A percentile compares a stretch with the other conserved stretches of the same genome.
These are phyloP conservation scores for Alces alces DNA, from an alignment of 2,113 vertebrate genomes.

Conservation along the genomic window DNA sequence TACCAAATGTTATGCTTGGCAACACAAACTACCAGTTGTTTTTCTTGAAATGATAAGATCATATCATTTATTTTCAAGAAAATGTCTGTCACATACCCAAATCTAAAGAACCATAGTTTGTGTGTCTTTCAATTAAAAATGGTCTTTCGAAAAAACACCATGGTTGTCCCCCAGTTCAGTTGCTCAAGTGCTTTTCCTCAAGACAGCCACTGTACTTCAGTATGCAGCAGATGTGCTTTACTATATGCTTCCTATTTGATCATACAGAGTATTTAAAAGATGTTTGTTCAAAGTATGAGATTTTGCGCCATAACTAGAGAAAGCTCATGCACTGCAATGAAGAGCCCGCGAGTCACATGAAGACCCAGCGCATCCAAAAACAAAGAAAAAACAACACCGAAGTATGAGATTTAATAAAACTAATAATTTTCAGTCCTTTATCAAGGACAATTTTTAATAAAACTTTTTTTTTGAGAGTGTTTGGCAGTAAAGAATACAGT, in stretches of 20 bases:
- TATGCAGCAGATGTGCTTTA: background rate
- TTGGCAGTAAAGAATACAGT: background rate
- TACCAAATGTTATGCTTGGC: background rate
- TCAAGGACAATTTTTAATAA: background rate
- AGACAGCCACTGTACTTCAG: background rate
- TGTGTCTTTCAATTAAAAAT: background rate
- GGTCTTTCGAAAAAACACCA: background rate
- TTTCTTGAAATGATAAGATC: background rate
- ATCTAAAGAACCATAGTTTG: background rate
- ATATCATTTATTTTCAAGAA: background rate
- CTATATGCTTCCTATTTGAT: background rate
- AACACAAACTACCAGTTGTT: background rate
- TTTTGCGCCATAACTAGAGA: background rate
- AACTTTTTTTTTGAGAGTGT: background rate
- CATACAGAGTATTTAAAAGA: background rate
- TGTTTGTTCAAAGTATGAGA: background rate
- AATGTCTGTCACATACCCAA: background rate
- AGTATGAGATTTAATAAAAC: background rate
- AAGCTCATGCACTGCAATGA: background rate
- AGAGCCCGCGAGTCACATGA: rapidly evolving
- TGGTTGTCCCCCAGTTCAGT: background rate
- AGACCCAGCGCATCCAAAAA: background rate
- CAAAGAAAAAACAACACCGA: background rate
- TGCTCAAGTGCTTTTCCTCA: background rate
- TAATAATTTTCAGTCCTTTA: background rate